Percentiles rank a stretch among this genome's conserved stretches.
Conservation (phyloP, 1,140 invertebrate species). For the Antheraea mylitta region DNA sequence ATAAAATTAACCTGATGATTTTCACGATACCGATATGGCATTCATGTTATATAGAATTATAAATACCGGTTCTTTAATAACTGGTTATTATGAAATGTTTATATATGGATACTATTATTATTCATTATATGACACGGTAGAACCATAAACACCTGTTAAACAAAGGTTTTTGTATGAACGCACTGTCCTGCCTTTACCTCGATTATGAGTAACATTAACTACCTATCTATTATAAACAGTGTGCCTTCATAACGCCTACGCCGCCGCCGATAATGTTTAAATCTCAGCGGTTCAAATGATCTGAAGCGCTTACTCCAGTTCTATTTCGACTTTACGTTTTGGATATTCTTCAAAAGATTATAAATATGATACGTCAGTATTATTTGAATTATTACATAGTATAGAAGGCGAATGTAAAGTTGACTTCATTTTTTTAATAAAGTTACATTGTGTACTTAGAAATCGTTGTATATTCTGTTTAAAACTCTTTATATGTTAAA, state of each 20-base stretch:
- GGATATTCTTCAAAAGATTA: neutral
- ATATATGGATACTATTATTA: constrained; percentile 5
- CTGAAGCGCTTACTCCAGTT: constrained; percentile 22
- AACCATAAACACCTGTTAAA: constrained; percentile 23
- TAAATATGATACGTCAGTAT: neutral
- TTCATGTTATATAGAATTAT: neutral
- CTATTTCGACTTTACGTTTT: constrained; percentile 13
- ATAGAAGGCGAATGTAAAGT: no score
- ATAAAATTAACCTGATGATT: neutral
- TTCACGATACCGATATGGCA: neutral
- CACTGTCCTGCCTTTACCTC: constrained; percentile 20
- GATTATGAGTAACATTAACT: constrained; percentile 15
- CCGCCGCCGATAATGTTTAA: constrained; percentile 11
- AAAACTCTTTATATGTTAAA: no score
- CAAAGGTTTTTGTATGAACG: constrained; percentile 20
- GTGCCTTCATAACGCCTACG: constrained; percentile 21
- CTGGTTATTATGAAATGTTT: neutral
- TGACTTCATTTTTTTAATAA: no score
- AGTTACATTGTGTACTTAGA: no score
- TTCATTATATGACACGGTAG: constrained; percentile 12
- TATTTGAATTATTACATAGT: neutral
- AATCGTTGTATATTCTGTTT: no score
- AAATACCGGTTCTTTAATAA: neutral
- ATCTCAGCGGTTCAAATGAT: neutral
- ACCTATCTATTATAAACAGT: constrained; percentile 24